A percentile compares a stretch with the other conserved stretches of the same genome.
Evolutionary conservation across 2,113 vertebrate species (phyloP).

Genomic region (Corythornis vintsioides): DNA sequence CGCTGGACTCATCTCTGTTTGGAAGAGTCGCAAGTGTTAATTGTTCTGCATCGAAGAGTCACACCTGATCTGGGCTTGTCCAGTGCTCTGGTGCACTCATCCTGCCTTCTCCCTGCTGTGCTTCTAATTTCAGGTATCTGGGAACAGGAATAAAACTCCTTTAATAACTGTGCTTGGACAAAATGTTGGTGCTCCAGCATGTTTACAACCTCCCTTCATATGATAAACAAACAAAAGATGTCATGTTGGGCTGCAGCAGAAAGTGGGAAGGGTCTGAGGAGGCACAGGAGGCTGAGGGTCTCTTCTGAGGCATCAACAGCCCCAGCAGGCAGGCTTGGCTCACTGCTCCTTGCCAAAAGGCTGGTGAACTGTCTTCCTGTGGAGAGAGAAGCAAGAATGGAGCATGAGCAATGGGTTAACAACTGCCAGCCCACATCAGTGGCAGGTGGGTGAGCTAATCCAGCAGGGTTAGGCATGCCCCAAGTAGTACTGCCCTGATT

Average conservation of each 20-base stretch:
- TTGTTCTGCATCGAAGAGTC: neutral
- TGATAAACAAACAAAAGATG: neutral
- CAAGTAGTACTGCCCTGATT: neutral
- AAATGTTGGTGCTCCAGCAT: neutral
- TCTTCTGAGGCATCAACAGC: neutral
- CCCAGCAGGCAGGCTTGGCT: neutral
- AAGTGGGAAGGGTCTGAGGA: neutral
- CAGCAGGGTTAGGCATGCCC: neutral
- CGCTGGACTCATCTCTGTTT: neutral
- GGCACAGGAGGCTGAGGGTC: neutral
- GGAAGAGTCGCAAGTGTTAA: constrained; percentile 35
- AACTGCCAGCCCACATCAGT: neutral
- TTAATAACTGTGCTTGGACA: neutral
- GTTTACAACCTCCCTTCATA: neutral
- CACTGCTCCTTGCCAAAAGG: neutral
- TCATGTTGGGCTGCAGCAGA: neutral
- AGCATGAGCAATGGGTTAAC: neutral
- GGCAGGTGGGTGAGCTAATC: rapidly evolving
- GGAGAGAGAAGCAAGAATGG: neutral
- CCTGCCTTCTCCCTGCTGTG: neutral
- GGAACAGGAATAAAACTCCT: neutral
- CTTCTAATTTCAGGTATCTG: constrained; percentile 13
- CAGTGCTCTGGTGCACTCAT: neutral
- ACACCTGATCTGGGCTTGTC: neutral
- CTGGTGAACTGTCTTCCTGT: rapidly evolving